Percentiles rank a stretch among this genome's conserved stretches.
These are phyloP conservation scores for Erpornis zantholeuca DNA, from an alignment of 2,113 vertebrate genomes.

Conservation along the genomic window DNA sequence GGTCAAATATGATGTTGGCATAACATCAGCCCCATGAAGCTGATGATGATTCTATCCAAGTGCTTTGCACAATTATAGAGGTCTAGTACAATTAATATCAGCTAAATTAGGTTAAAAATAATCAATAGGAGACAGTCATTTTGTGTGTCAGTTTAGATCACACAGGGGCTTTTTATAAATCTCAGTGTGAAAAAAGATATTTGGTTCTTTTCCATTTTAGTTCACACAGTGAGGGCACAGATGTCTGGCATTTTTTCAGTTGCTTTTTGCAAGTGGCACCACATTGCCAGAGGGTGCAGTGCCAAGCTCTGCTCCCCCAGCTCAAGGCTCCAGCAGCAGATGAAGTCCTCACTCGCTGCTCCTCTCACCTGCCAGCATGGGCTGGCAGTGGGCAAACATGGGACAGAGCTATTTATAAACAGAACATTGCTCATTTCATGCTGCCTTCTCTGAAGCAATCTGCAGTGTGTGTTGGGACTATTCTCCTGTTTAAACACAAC, in stretches of 20 bases:
- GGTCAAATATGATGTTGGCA: neutral
- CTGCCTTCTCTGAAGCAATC: neutral
- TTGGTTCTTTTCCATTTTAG: conserved; percentile 17
- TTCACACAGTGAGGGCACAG: conserved; percentile 22
- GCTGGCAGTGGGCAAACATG: conserved; percentile 25
- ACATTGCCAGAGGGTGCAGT: neutral
- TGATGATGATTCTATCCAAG: neutral
- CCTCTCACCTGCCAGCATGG: conserved; percentile 36
- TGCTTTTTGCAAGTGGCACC: neutral
- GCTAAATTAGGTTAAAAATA: conserved; percentile 36
- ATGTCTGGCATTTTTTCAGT: conserved; percentile 50
- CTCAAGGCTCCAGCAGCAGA: neutral
- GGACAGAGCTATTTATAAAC: neutral
- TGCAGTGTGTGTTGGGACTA: neutral
- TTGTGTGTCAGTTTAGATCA: neutral
- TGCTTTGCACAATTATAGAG: neutral
- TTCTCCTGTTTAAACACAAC: neutral
- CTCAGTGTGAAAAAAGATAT: conserved; percentile 5
- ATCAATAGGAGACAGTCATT: neutral
- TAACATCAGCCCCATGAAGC: neutral
- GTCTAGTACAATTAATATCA: neutral
- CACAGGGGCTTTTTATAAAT: conserved; percentile 12
- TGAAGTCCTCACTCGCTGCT: neutral
- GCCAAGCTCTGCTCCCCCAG: conserved; percentile 18
- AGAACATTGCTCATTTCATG: neutral